Conservation (phyloP, 2,888 invertebrate species). For the Rhogogaster chlorosoma region DNA sequence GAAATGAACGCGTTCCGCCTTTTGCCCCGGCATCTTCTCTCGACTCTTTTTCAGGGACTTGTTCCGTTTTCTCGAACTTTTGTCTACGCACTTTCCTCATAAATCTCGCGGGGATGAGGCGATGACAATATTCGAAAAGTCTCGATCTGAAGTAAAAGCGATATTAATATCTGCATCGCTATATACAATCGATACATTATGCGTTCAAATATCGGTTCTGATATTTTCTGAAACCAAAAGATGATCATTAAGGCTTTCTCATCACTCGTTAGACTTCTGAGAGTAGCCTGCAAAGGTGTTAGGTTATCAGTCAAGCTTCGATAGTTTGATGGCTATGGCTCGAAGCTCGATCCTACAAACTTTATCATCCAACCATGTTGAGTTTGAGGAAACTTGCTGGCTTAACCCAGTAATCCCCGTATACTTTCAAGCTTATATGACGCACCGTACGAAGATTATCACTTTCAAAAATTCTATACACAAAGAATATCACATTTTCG, state of each 20-base stretch:
- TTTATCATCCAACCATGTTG: slow-evolving; percentile 27
- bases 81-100: not conserved
- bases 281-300: not conserved
- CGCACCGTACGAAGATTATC: too few species aligned
- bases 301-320: slow-evolving; percentile 23
- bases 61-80: not conserved
- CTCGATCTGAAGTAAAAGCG: not conserved
- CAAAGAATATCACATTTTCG: too few species aligned
- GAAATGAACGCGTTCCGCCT: slow-evolving; percentile 44
- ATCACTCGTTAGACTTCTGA: not conserved
- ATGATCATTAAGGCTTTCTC: not conserved
- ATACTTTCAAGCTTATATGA: slow-evolving; percentile 14
- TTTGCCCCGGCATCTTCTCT: slow-evolving; percentile 11
- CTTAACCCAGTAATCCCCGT: slow-evolving; percentile 8
- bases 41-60: slow-evolving; percentile 24
- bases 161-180: too few species aligned
- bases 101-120: not conserved
- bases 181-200: not conserved
- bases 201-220: not conserved
- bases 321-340: slow-evolving; percentile 24
- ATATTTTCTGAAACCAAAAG: not conserved
- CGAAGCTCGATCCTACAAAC: not conserved
- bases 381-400: slow-evolving; percentile 13
- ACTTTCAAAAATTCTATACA: too few species aligned
- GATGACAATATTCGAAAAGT: not conserved